A percentile compares a stretch with the other conserved stretches of the same genome.
These are phyloP conservation scores for Palythoa caribaeorum DNA, from an alignment of 92 coral and sea anemone genomes.

Conservation along the genomic window DNA sequence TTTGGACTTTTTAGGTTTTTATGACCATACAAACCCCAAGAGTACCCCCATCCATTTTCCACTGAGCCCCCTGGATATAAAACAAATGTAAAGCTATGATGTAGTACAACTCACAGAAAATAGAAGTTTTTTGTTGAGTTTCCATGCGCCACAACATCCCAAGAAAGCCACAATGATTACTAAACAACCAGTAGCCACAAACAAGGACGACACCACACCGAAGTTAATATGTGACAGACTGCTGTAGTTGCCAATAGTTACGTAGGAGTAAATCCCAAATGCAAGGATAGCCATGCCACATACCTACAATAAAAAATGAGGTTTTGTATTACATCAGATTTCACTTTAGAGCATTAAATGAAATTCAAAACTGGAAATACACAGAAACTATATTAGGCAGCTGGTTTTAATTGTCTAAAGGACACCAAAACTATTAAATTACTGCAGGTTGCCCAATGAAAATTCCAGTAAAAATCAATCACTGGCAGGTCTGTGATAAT, in stretches of 20 bases:
- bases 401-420: no score
- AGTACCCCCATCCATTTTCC: background rate
- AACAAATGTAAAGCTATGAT: background rate
- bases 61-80: background rate
- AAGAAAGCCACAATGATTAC: slow-evolving; percentile 15
- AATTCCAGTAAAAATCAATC: no score
- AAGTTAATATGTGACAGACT: slow-evolving; percentile 36
- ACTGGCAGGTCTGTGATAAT: no score
- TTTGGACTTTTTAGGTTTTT: no score
- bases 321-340: no score
- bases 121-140: background rate
- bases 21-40: no score
- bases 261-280: slow-evolving; percentile 6
- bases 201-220: slow-evolving; percentile 26
- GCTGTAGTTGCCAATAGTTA: slow-evolving; percentile 25
- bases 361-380: no score
- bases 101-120: background rate
- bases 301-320: slow-evolving; percentile 2
- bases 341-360: no score
- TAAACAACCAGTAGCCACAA: slow-evolving; percentile 35
- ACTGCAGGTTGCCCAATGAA: no score
- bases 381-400: no score
- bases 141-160: slow-evolving; percentile 34
- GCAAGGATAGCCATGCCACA: slow-evolving; percentile 22
- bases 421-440: no score